Evolutionary conservation across 2,113 vertebrate species (phyloP).

Genomic region (Tachycineta bicolor): DNA sequence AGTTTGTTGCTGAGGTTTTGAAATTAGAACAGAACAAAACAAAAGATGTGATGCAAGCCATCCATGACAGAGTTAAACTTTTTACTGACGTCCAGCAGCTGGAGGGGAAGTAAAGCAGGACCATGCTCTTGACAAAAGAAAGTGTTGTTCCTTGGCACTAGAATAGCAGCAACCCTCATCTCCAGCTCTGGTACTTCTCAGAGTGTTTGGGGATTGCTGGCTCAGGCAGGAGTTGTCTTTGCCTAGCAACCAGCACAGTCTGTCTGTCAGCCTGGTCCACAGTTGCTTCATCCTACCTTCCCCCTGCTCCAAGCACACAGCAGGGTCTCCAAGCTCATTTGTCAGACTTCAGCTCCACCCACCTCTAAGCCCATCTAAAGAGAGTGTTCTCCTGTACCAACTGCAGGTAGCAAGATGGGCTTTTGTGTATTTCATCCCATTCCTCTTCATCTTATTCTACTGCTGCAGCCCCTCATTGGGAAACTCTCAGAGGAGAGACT

Average conservation of each 20-base stretch:
- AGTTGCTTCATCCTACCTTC: neutral
- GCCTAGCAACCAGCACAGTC: conserved; percentile 20
- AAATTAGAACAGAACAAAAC: conserved; percentile 24
- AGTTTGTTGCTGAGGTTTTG: conserved; percentile 41
- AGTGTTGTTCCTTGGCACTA: neutral
- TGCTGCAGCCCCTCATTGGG: neutral
- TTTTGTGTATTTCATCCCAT: rapidly evolving
- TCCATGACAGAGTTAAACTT: neutral
- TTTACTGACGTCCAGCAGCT: neutral
- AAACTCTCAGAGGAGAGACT: neutral
- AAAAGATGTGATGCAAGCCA: neutral
- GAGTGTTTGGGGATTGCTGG: neutral
- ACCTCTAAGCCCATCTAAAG: neutral
- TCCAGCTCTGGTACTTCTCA: rapidly evolving
- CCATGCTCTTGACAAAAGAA: neutral
- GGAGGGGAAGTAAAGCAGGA: neutral
- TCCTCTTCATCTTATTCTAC: neutral
- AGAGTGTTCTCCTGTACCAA: rapidly evolving
- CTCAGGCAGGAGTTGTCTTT: conserved; percentile 1
- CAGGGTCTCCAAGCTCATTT: neutral
- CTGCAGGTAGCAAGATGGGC: neutral
- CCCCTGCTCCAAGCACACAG: neutral
- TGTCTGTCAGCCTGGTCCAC: neutral
- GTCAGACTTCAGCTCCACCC: neutral
- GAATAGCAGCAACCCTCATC: neutral